Evolutionary conservation across 2,113 vertebrate species (phyloP).

Genomic region (Brevimyrus niger): DNA sequence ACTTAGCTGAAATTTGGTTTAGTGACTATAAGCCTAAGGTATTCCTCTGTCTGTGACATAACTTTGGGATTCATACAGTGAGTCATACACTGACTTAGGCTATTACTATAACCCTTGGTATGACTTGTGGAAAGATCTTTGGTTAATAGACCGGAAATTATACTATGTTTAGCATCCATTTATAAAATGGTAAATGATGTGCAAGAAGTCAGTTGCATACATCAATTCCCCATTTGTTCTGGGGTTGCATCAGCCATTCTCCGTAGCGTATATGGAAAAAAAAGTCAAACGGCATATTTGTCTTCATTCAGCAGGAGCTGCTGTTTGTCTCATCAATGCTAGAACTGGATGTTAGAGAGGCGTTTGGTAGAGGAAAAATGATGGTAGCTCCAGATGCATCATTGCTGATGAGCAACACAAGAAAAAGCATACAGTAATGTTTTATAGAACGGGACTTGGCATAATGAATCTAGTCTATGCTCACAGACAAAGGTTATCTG

Average conservation of each 20-base stretch:
- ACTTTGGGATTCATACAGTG: neutral
- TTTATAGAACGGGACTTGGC: neutral
- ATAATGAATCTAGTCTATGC: neutral
- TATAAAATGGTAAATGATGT: neutral
- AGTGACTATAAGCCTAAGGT: neutral
- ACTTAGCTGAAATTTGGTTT: neutral
- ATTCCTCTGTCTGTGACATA: neutral
- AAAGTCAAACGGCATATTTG: neutral
- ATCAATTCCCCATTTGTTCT: neutral
- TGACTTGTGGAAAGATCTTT: neutral
- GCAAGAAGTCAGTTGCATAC: neutral
- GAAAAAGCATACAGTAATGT: neutral
- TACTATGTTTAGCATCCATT: neutral
- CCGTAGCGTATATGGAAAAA: neutral
- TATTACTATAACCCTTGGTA: neutral
- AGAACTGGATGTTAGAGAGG: neutral
- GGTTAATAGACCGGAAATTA: neutral
- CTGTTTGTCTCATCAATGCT: neutral
- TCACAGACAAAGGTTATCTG: neutral
- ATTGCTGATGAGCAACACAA: neutral
- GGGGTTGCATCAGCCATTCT: neutral
- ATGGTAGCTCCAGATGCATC: neutral
- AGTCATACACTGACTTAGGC: neutral
- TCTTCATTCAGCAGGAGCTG: neutral
- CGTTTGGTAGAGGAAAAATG: neutral